Evolutionary conservation across 2,113 vertebrate species (phyloP).

Genomic region (Trichechus manatus): DNA sequence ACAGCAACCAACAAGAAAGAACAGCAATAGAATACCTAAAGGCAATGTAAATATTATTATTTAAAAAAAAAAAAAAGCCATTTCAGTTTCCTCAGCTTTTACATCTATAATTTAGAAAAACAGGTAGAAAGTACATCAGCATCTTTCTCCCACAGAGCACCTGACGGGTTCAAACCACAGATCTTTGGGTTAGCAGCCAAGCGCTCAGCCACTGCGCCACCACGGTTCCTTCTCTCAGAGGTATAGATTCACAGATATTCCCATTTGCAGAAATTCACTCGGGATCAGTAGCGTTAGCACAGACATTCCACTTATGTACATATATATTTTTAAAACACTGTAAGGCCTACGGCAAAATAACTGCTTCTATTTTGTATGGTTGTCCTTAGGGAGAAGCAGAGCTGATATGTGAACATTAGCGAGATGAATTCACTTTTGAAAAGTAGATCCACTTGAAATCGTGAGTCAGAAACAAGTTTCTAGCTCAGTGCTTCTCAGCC

Average conservation of each 20-base stretch:
- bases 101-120: background rate
- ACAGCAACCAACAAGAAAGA: background rate
- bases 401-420: constrained; percentile 3
- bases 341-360: background rate
- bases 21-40: background rate
- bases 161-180: too few relatives aligned
- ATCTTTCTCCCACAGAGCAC: background rate
- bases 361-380: background rate
- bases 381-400: constrained; percentile 67
- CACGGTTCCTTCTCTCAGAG: background rate
- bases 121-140: background rate
- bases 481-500: constrained; percentile 21
- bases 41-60: background rate
- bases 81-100: constrained; percentile 18
- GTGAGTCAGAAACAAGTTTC: constrained; percentile 68
- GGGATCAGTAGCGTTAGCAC: background rate
- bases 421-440: constrained; percentile 38
- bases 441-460: constrained; percentile 52
- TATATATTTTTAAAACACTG: constrained; percentile 10
- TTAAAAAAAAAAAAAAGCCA: background rate
- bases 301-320: background rate
- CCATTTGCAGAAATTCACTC: constrained; percentile 13
- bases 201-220: background rate
- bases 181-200: too few relatives aligned
- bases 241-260: background rate